Evolutionary conservation across 2,888 invertebrate genomes (phyloP), one percentile per base, ranked within the genome.

Genomic region (Fragum sueziense): DNA sequence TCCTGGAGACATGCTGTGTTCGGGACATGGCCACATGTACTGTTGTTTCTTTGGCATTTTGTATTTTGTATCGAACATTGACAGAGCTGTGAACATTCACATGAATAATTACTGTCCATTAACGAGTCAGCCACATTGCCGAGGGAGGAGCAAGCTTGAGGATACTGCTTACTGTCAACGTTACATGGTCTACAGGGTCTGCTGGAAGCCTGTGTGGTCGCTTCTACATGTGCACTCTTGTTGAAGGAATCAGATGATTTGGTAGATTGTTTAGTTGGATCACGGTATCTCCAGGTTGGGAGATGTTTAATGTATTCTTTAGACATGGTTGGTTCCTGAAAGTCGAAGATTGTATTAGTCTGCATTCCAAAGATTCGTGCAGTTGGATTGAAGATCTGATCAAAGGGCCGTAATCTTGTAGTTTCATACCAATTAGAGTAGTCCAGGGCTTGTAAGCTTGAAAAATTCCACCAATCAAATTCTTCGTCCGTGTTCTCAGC

Each of bases 271-370:
- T 47, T 47, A 9, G 47, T 47, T 47, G 14, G 4, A n/a, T n/a
- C 33, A 20, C 17, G n/a, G 33, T 61, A 54, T 20, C 89, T 90
- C 94, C 94, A 94, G 2, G 93, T 90, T 3, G 94, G 94, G 27
- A 94, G 89, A 62, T 93, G 90, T 70, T 93, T 93, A 31, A 94
- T 92, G 83, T 94, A 94, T 70, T 94, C 94, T 37, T 88, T 89
- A 1, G 93, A 91, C 4, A 65, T 22, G 25, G 27, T 14, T 41
- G 37, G 65, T 31, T 65, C 65, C 17, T 65, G 65, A 27, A 41
- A 65, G 11, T 41, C 65, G 67, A 93, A 91, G 33, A 93, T 88
- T 93, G 94, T 69, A 61, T 80, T 71, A 2, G 27, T 67, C n/a
- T 61, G 71, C 17, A 31, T 25, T 20, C 74, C 75, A 0, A 75